A percentile compares a stretch with the other conserved stretches of the same genome.
Conservation (phyloP, 2,113 vertebrate genomes). For the Peromyscus leucopus region DNA sequence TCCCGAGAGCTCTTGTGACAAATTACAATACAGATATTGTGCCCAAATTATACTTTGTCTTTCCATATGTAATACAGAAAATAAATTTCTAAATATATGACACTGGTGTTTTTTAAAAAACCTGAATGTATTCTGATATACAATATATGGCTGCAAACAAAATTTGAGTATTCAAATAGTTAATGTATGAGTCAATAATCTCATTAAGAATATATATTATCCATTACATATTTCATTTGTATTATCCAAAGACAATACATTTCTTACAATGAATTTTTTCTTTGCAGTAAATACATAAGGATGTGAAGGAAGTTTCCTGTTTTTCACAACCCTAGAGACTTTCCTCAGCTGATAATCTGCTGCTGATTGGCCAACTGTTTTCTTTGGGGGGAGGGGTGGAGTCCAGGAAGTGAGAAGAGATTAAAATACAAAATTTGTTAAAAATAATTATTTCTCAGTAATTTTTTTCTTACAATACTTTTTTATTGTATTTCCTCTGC, state of each 20-base stretch:
- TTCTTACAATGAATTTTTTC: slow-evolving; percentile 7
- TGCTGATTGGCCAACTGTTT: background rate
- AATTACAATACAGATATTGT: background rate
- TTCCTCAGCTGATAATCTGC: too few relatives aligned
- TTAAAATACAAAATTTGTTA: background rate
- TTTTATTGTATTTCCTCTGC: background rate
- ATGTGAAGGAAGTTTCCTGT: background rate
- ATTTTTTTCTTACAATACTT: background rate
- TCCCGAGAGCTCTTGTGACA: background rate
- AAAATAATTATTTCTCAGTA: background rate
- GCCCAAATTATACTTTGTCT: background rate
- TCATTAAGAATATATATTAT: slow-evolving; percentile 62
- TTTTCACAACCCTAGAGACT: background rate
- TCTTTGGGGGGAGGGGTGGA: background rate
- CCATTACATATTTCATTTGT: slow-evolving; percentile 56
- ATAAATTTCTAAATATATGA: background rate
- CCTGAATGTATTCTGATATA: background rate
- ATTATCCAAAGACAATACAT: background rate
- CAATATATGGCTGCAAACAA: background rate
- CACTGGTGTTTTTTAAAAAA: background rate
- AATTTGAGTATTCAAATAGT: background rate
- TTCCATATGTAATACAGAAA: background rate
- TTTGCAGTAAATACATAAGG: background rate
- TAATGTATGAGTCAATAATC: slow-evolving; percentile 55
- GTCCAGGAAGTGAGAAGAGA: too few relatives aligned